Evolutionary conservation across 2,113 vertebrate genomes (phyloP), one percentile per base, ranked within the genome.

Genomic region (Chinchilla lanigera): DNA sequence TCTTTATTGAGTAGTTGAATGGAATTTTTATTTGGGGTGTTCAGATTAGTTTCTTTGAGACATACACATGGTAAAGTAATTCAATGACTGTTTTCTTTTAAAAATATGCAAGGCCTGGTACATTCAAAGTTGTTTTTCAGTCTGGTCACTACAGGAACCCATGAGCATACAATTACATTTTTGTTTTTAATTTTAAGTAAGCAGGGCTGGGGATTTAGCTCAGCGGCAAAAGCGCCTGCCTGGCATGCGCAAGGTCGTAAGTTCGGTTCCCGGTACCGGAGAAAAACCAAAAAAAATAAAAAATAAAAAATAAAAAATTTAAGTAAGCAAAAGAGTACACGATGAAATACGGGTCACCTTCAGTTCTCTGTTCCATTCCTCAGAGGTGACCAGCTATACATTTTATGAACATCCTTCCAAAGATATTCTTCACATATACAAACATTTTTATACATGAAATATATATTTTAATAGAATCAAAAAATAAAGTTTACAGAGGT

Each of bases 1-100:
- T 90, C 38, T 93, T 75, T 88, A 80, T 63, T 71, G 67, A 96
- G 65, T 93, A 54, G 60, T 69, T 35, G 56, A 82, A 67, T 28
- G 7, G 13, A 1, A 56, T 56, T 83, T 95, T 93, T 77, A 94
- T 77, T 56, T 69, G 24, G 33, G 19, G 0, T 19, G 33, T 65
- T 78, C 26, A 38, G 82, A 61, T 77, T 92, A 67, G 47, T 73
- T 93, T 58, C 86, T 90, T 73, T 75, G n/a, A 30, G 67, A 87
- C 71, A 13, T 73, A 69, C 84, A n/a, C 44, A 44, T 67, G 60
- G 38, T 52, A n/a, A 88, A 92, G 26, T 92, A 69, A 58, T 83
- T 12, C 50, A 67, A 78, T 52, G n/a, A 54, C 14, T 71, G 44
- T 56, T 96, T 94, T 82, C 24, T 54, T 78, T 93, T 84, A 4